Conservation (phyloP, 2,888 invertebrate species). For the Hydropsyche betteni region DNA sequence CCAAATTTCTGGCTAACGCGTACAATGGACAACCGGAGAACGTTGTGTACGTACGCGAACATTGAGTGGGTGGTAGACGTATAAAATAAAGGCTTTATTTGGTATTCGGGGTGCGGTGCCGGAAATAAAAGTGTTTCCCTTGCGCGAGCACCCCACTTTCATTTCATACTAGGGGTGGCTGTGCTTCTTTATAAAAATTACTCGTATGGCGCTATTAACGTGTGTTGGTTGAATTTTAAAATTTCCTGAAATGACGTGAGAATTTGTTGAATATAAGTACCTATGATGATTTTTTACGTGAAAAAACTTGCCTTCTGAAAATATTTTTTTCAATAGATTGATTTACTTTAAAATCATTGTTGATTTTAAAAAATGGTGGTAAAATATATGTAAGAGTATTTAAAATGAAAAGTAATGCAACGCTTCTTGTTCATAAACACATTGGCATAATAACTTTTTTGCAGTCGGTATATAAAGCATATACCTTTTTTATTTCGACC, state of each 20-base stretch:
- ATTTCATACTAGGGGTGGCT: constrained; percentile 32
- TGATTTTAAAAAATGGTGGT: too few relatives aligned
- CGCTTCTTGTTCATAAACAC: constrained; percentile 45
- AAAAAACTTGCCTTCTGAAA: too few relatives aligned
- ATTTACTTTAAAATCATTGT: too few relatives aligned
- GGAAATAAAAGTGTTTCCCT: constrained; percentile 47
- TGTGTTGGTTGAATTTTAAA: constrained; percentile 50
- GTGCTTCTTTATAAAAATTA: constrained; percentile 48
- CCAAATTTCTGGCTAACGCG: neutral
- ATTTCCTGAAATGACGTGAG: constrained; percentile 2
- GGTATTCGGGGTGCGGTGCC: constrained; percentile 43
- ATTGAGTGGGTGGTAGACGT: constrained; percentile 7
- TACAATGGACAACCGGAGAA: neutral
- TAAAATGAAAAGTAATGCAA: constrained; percentile 47
- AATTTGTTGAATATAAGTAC: neutral
- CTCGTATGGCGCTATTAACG: constrained; percentile 48
- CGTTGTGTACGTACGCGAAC: neutral
- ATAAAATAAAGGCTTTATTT: constrained; percentile 39
- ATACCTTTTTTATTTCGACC: too few relatives aligned
- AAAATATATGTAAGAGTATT: too few relatives aligned
- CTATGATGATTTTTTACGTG: too few relatives aligned
- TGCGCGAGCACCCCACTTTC: constrained; percentile 11
- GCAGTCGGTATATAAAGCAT: neutral
- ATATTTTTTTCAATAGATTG: too few relatives aligned
- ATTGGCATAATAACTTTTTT: constrained; percentile 48